A percentile compares a stretch with the other conserved stretches of the same genome.
These are phyloP conservation scores for Enteromius viviparus DNA, from an alignment of 2,797 vertebrate genomes.

Conservation along the genomic window DNA sequence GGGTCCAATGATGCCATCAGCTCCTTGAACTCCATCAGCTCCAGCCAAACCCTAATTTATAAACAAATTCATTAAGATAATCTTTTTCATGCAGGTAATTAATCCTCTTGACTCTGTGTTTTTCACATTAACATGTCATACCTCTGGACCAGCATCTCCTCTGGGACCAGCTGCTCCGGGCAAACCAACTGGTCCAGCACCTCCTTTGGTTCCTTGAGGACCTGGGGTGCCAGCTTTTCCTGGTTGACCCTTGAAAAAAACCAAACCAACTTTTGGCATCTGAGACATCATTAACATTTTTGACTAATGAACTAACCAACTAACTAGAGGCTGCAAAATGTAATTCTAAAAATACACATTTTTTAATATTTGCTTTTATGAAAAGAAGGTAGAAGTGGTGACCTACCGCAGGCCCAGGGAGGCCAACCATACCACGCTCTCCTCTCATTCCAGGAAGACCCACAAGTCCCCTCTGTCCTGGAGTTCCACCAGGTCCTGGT, in stretches of 20 bases:
- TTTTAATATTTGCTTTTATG: background rate
- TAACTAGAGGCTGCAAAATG: background rate
- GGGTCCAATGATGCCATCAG: slow-evolving; percentile 87
- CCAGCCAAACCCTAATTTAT: slow-evolving; percentile 85
- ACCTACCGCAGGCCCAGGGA: slow-evolving; percentile 91
- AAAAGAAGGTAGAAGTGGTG: background rate
- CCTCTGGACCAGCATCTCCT: slow-evolving; percentile 91
- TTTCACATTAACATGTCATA: slow-evolving; percentile 64
- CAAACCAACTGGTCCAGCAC: slow-evolving; percentile 85
- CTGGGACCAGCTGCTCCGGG: slow-evolving; percentile 87
- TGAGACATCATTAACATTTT: background rate
- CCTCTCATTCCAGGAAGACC: slow-evolving; percentile 90
- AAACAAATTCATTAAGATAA: slow-evolving; percentile 29
- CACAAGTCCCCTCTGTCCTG: slow-evolving; percentile 89
- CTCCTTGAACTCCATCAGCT: slow-evolving; percentile 88
- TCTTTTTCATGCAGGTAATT: background rate
- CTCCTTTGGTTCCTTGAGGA: slow-evolving; percentile 84
- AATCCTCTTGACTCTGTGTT: background rate
- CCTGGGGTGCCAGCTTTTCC: slow-evolving; percentile 89
- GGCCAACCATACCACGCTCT: slow-evolving; percentile 89
- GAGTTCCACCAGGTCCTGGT: slow-evolving; percentile 70
- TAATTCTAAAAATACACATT: background rate
- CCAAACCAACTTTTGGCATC: background rate
- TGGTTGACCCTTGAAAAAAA: slow-evolving; percentile 83
- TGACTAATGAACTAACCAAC: background rate